Evolutionary conservation across 2,113 vertebrate genomes (phyloP).

Genomic region (Rhinoderma darwinii): DNA sequence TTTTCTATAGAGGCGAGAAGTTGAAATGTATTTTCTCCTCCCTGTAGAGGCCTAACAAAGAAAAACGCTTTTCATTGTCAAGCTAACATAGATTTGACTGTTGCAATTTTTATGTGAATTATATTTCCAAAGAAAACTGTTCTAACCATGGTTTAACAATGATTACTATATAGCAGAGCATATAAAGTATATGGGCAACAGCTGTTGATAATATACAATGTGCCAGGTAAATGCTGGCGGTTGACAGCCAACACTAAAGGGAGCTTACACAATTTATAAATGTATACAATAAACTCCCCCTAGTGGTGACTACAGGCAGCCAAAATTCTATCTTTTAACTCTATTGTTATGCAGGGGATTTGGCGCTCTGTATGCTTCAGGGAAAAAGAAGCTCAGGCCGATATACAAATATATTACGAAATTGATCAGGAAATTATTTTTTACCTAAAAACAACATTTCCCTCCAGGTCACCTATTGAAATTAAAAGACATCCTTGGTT

Average conservation of each 20-base stretch:
- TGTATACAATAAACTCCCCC: too few relatives aligned
- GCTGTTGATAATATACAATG: neutral
- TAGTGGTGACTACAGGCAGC: too few relatives aligned
- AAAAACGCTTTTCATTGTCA: constrained; percentile 13
- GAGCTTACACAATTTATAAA: neutral
- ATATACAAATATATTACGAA: too few relatives aligned
- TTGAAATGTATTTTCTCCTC: neutral
- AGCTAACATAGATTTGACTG: constrained; percentile 26
- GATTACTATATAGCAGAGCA: neutral
- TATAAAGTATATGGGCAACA: neutral
- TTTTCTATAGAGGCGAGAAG: neutral
- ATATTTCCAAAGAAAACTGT: neutral
- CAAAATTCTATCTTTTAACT: too few relatives aligned
- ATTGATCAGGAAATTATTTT: too few relatives aligned
- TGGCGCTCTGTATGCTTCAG: too few relatives aligned
- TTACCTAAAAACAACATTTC: too few relatives aligned
- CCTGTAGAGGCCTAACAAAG: constrained; percentile 2
- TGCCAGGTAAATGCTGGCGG: neutral
- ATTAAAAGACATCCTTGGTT: too few relatives aligned
- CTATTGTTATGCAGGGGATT: too few relatives aligned
- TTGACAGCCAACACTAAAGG: neutral
- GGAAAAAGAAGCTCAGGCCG: too few relatives aligned
- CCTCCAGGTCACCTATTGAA: too few relatives aligned
- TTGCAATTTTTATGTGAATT: constrained; percentile 30
- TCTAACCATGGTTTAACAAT: neutral